Percentiles rank a stretch among this genome's conserved stretches.
Conservation (phyloP, 2,113 vertebrate species). For the Xiphophorus hellerii region DNA sequence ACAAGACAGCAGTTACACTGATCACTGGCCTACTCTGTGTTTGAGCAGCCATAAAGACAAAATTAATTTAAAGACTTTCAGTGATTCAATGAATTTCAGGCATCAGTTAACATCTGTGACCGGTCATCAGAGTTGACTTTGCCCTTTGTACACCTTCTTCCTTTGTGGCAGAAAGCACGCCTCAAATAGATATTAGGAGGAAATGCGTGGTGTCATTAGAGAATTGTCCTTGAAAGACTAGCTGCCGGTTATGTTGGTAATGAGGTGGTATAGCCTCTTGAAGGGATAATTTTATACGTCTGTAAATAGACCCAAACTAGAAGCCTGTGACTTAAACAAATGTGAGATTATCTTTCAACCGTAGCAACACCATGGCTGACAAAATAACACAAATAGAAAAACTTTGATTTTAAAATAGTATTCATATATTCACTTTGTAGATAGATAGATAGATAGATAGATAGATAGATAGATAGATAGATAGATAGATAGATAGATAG, state of each 20-base stretch:
- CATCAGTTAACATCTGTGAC: conserved; percentile 49
- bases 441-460: too few species aligned
- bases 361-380: conserved; percentile 26
- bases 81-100: conserved; percentile 30
- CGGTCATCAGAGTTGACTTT: conserved; percentile 8
- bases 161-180: conserved; percentile 49
- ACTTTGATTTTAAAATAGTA: too few species aligned
- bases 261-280: conserved; percentile 71
- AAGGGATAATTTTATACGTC: conserved; percentile 74
- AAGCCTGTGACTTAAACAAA: conserved; percentile 66
- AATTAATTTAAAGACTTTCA: conserved; percentile 7
- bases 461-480: too few species aligned
- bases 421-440: too few species aligned
- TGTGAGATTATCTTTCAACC: conserved; percentile 41
- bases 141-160: conserved; percentile 44
- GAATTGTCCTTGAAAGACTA: conserved; percentile 77
- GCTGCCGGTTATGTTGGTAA: conserved; percentile 79
- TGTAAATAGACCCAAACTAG: conserved; percentile 74
- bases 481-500: too few species aligned
- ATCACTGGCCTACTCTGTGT: conserved; percentile 21
- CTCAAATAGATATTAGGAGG: conserved; percentile 69
- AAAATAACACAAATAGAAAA: not conserved
- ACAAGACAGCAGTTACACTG: conserved; percentile 48
- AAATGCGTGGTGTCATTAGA: conserved; percentile 66
- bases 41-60: conserved; percentile 1